phyloP scores from a whole-genome alignment of 1,140 invertebrate genomes.

The Agrilus planipennis region DNA sequence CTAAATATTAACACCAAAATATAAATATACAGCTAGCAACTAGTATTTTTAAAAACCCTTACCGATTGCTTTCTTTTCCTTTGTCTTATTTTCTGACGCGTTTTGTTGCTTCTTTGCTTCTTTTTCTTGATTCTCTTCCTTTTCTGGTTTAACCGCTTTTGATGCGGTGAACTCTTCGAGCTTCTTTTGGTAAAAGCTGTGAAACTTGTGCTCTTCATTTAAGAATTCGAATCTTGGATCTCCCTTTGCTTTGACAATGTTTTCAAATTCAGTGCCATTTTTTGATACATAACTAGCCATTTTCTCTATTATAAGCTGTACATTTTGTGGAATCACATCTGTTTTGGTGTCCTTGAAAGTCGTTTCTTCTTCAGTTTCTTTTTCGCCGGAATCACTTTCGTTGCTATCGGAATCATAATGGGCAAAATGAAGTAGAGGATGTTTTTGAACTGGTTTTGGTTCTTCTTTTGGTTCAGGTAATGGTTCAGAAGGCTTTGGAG shows the following conservation, averaged over 20 bases:
- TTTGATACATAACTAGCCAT: constrained; percentile 91
- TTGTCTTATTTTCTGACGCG: constrained; percentile 34
- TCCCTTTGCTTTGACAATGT: constrained; percentile 73
- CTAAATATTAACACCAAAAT: too few species aligned
- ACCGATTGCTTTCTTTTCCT: constrained; percentile 29
- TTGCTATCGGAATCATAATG: constrained; percentile 40
- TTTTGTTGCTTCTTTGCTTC: constrained; percentile 39
- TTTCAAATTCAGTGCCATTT: constrained; percentile 87
- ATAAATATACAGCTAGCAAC: too few species aligned
- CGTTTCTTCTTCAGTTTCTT: constrained; percentile 8
- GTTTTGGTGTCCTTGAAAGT: constrained; percentile 29
- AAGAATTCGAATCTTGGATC: constrained; percentile 78
- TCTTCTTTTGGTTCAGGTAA: not conserved
- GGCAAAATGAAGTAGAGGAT: constrained; percentile 39
- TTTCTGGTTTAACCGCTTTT: constrained; percentile 23
- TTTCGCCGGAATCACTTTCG: constrained; percentile 29
- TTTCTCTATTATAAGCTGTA: constrained; percentile 85
- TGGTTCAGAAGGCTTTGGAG: too few species aligned
- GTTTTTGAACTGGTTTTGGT: constrained; percentile 9
- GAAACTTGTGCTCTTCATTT: constrained; percentile 55
- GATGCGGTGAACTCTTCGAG: constrained; percentile 26
- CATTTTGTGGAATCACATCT: constrained; percentile 59
- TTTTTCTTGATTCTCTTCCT: constrained; percentile 29
- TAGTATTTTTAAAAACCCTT: too few species aligned
- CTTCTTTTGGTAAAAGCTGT: constrained; percentile 63